A percentile compares a stretch with the other conserved stretches of the same genome.
These are phyloP conservation scores for Drosophila atripex DNA, from an alignment of 2,888 invertebrate genomes.

Conservation along the genomic window DNA sequence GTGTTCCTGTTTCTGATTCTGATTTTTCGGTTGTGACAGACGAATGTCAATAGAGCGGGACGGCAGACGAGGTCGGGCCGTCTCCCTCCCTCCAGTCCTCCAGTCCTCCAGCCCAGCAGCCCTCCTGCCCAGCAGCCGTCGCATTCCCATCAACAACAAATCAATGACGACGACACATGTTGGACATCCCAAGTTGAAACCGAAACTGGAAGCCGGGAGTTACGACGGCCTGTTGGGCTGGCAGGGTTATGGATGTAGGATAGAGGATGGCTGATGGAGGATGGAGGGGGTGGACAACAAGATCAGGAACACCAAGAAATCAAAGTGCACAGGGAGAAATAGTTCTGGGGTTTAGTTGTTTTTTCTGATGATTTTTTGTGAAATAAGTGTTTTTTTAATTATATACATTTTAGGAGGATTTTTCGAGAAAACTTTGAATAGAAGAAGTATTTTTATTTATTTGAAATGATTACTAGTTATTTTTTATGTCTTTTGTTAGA, in stretches of 20 bases:
- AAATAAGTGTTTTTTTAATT: too few relatives aligned
- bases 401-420: too few relatives aligned
- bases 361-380: too few relatives aligned
- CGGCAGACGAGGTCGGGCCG: slow-evolving; percentile 9
- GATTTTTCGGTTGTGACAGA: slow-evolving; percentile 69
- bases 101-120: not conserved
- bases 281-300: slow-evolving; percentile 12
- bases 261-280: not conserved
- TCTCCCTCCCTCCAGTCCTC: not conserved
- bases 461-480: too few relatives aligned
- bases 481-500: too few relatives aligned
- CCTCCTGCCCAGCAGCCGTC: slow-evolving; percentile 47
- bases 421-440: too few relatives aligned
- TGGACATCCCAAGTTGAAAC: slow-evolving; percentile 66
- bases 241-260: not conserved
- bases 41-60: slow-evolving; percentile 68
- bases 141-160: slow-evolving; percentile 73
- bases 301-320: slow-evolving; percentile 29
- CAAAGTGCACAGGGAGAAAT: slow-evolving; percentile 19
- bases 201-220: slow-evolving; percentile 24
- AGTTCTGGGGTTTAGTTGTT: too few relatives aligned
- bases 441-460: too few relatives aligned
- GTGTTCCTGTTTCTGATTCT: slow-evolving; percentile 2
- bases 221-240: not conserved
- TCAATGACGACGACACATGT: slow-evolving; percentile 80